phyloP scores from a whole-genome alignment of 2,113 vertebrate genomes.

The Oreochromis tanganicae region DNA sequence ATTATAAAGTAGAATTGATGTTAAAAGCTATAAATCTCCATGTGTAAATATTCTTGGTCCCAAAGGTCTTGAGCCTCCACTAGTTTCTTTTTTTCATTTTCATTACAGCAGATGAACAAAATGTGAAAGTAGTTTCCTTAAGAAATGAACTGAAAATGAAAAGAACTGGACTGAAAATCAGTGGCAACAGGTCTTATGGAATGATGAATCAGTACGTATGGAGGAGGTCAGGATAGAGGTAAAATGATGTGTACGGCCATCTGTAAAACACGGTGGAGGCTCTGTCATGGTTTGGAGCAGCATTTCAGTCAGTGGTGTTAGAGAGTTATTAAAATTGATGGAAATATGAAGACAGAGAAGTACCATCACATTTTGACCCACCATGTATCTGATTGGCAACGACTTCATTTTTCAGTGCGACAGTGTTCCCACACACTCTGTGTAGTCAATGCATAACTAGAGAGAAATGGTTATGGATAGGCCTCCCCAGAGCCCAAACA shows the following conservation, averaged over 20 bases:
- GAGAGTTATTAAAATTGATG: neutral
- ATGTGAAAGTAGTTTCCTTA: neutral
- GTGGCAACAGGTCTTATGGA: neutral
- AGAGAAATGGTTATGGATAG: neutral
- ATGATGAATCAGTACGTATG: neutral
- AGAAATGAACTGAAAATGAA: neutral
- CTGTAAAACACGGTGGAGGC: neutral
- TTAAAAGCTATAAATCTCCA: neutral
- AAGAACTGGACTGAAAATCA: neutral
- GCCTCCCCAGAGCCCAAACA: neutral
- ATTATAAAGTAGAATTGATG: neutral
- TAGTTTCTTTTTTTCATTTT: neutral
- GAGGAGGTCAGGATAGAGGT: neutral
- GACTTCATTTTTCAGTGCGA: neutral
- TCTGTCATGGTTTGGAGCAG: neutral
- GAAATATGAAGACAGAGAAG: neutral
- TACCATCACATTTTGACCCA: neutral
- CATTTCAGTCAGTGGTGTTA: neutral
- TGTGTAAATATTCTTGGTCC: neutral
- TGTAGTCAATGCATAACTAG: neutral
- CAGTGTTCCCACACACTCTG: neutral
- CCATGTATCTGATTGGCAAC: neutral
- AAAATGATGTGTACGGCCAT: neutral
- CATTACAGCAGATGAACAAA: neutral
- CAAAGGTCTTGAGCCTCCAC: neutral